These are phyloP conservation scores for Drosophila sproati DNA, from an alignment of 1,140 invertebrate genomes.

Conservation along the genomic window DNA sequence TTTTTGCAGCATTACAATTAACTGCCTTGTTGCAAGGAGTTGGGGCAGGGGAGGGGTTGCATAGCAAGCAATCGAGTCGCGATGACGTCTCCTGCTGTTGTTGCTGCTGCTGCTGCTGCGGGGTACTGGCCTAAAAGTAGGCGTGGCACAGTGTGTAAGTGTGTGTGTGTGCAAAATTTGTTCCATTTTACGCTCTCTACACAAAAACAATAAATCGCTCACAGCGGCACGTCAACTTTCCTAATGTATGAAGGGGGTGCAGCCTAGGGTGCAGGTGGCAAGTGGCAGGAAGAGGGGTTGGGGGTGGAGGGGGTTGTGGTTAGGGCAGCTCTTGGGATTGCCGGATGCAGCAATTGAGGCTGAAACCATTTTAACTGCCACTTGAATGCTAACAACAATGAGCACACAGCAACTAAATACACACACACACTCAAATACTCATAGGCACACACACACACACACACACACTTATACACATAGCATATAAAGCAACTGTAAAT, in stretches of 20 bases:
- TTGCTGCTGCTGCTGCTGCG: background rate
- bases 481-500: slow-evolving; percentile 60
- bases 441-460: slow-evolving; percentile 14
- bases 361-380: slow-evolving; percentile 80
- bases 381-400: slow-evolving; percentile 69
- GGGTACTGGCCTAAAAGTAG: slow-evolving; percentile 49
- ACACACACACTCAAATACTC: background rate
- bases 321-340: slow-evolving; percentile 25
- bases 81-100: slow-evolving; percentile 10
- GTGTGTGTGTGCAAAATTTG: slow-evolving; percentile 60
- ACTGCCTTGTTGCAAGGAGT: slow-evolving; percentile 48
- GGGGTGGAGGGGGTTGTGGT: background rate
- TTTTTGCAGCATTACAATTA: slow-evolving; percentile 80
- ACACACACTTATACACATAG: slow-evolving; percentile 1
- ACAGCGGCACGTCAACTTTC: slow-evolving; percentile 80
- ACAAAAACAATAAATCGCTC: slow-evolving; percentile 82
- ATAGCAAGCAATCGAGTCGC: slow-evolving; percentile 27
- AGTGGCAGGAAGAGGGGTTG: too few relatives aligned
- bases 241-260: slow-evolving; percentile 59
- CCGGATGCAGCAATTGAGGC: slow-evolving; percentile 75
- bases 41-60: background rate
- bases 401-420: slow-evolving; percentile 43
- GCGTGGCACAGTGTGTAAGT: slow-evolving; percentile 30
- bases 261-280: background rate
- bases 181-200: slow-evolving; percentile 79